phyloP scores from a whole-genome alignment of 2,888 invertebrate genomes.

The Lissonota sp. region DNA sequence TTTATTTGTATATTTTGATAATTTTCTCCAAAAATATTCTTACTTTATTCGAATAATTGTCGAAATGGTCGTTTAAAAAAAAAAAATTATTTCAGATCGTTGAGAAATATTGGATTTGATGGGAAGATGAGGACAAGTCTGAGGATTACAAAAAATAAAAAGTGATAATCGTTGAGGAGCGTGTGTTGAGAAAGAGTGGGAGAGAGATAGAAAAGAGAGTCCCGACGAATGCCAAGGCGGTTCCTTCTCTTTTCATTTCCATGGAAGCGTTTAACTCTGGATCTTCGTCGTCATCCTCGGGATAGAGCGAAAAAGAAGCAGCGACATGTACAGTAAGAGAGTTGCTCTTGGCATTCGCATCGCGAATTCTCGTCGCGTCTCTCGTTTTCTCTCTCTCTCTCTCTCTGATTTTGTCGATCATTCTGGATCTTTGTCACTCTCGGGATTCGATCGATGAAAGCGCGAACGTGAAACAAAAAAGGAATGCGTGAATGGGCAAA shows the following conservation, averaged over 20 bases:
- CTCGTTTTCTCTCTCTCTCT: conserved; percentile 15
- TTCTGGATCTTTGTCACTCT: conserved; percentile 10
- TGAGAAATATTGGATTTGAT: neutral
- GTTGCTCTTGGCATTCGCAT: conserved; percentile 46
- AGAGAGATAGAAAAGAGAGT: conserved; percentile 11
- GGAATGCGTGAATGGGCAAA: conserved; percentile 59
- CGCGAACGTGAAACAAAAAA: conserved; percentile 58
- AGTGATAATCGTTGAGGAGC: conserved; percentile 1
- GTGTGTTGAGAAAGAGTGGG: neutral
- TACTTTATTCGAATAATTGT: too few species aligned
- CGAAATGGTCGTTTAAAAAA: too few species aligned
- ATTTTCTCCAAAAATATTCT: too few species aligned
- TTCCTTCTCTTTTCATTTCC: conserved; percentile 47
- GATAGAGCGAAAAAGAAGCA: conserved; percentile 13
- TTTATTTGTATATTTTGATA: too few species aligned
- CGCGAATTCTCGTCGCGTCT: conserved; percentile 38
- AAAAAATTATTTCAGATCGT: too few species aligned
- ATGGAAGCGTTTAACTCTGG: conserved; percentile 58
- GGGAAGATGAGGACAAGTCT: neutral
- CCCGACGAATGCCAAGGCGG: conserved; percentile 35
- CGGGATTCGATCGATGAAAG: conserved; percentile 37
- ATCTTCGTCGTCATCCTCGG: conserved; percentile 20
- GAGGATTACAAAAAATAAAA: neutral
- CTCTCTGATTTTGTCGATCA: neutral
- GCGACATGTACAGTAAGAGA: conserved; percentile 28